Evolutionary conservation across 2,797 vertebrate species (phyloP).

Genomic region (Periparus ater): DNA sequence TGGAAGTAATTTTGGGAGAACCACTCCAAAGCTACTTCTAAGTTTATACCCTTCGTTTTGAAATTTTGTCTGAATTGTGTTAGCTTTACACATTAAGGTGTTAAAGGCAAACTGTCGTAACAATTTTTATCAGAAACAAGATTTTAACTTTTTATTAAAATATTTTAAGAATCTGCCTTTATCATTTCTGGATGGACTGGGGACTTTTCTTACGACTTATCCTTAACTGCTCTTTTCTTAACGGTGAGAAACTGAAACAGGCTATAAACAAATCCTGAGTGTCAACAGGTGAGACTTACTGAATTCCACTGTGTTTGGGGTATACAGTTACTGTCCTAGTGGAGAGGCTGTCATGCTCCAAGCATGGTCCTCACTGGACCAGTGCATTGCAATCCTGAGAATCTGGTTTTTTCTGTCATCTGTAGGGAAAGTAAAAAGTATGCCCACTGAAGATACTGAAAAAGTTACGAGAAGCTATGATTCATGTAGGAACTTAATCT

Average conservation of each 20-base stretch:
- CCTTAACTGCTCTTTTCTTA: neutral
- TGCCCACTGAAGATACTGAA: neutral
- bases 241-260: neutral
- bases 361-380: neutral
- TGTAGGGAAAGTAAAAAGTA: neutral
- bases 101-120: neutral
- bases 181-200: neutral
- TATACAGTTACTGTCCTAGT: neutral
- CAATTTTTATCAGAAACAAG: constrained; percentile 21
- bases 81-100: neutral
- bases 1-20: constrained; percentile 90
- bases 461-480: neutral
- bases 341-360: neutral
- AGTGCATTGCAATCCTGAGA: neutral
- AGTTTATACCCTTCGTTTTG: neutral
- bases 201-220: neutral
- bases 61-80: neutral
- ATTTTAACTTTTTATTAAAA: constrained; percentile 60
- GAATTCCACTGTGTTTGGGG: neutral
- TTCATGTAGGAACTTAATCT: neutral
- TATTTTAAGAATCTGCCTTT: neutral
- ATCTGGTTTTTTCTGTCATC: neutral
- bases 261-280: neutral
- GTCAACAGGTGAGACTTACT: neutral
- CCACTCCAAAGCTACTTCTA: constrained; percentile 93